phyloP scores from a whole-genome alignment of 2,797 vertebrate species.

The Perodicticus potto region DNA sequence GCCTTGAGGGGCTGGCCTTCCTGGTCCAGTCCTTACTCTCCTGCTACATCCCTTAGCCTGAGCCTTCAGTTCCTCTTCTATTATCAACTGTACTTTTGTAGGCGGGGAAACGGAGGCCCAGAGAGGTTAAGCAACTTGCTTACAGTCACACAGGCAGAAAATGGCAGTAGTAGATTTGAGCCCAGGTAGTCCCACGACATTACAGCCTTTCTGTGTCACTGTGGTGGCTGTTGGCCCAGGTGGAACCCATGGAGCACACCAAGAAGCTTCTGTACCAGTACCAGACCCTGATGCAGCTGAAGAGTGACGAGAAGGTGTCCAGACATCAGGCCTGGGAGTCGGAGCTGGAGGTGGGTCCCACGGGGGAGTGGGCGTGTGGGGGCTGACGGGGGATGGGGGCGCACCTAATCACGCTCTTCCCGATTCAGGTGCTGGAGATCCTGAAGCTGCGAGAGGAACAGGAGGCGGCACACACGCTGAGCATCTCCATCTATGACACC shows the following conservation, averaged over 20 bases:
- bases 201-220: background rate
- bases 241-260: constrained; percentile 87
- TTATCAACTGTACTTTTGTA: background rate
- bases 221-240: constrained; percentile 83
- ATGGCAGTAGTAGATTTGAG: background rate
- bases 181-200: background rate
- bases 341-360: constrained; percentile 89
- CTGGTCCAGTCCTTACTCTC: background rate
- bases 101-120: background rate
- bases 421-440: constrained; percentile 88
- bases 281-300: constrained; percentile 86
- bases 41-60: background rate
- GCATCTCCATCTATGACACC: constrained; percentile 88
- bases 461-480: constrained; percentile 84
- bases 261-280: constrained; percentile 88
- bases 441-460: constrained; percentile 87
- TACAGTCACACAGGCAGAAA: constrained; percentile 34
- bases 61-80: background rate
- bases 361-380: background rate
- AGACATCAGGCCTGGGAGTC: constrained; percentile 87
- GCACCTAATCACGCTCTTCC: background rate
- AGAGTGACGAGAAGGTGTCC: constrained; percentile 85
- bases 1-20: background rate
- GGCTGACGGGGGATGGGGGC: accelerated
- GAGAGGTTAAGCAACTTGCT: constrained; percentile 41